Evolutionary conservation across 2,113 vertebrate species (phyloP), one percentile per base, ranked within the genome.

Genomic region (Forbesichthys papilliferus): DNA sequence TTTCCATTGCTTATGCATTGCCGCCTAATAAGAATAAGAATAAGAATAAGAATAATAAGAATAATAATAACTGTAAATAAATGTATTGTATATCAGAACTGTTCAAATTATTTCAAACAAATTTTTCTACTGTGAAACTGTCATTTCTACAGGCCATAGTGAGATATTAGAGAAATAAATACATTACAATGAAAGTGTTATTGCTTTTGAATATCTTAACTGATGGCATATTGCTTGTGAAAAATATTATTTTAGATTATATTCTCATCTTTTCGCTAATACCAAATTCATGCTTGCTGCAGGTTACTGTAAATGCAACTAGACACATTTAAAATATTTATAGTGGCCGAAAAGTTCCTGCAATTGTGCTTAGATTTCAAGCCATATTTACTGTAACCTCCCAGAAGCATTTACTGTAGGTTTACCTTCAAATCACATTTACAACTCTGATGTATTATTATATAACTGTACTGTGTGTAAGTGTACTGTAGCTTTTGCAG

Each of bases 101-200:
- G 3, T 4, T 42, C 1, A 42, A 42, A 42, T 42, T 4, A 42
- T 42, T 42, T 42, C 36, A 42, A 42, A 42, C 36, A 12, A 9
- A 56, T 46, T 1, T 75, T 75, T 61, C 51, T 16, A 61, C 49
- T 62, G 62, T 68, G 71, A 73, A 58, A 20, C 20, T 20, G 20
- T 20, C 20, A 61, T 63, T 57, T 0, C 9, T 9, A n/a, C 51
- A 68, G 36, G 48, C 71, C 60, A 54, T 53, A 74, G 51, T 61
- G 52, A 20, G 34, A 36, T 52, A 68, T 48, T 16, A 9, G 14
- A 46, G 8, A 68, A 18, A 33, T 20, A 9, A 3, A 18, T 64
- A 53, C 54, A 56, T 33, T 49, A 18, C 11, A 9, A 1, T 48
- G 10, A 66, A 59, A 49, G 33, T 11, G 56, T 48, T 1, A 6